Evolutionary conservation across 2,113 vertebrate genomes (phyloP).

Genomic region (Albula glossodonta): DNA sequence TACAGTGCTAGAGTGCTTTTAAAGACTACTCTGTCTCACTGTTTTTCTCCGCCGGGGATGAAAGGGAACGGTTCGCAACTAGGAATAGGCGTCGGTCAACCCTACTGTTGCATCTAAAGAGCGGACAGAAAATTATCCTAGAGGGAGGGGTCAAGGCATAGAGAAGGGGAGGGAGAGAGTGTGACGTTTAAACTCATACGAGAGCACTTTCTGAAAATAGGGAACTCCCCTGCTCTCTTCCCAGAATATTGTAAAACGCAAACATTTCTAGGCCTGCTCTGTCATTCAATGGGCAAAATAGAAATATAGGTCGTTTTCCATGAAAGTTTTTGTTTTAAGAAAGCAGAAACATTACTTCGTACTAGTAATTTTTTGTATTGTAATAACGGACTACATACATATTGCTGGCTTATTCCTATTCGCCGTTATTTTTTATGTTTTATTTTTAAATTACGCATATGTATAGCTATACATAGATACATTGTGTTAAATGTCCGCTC

Average conservation of each 20-base stretch:
- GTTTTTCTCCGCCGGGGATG: slow-evolving; percentile 21
- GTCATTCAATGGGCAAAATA: background rate
- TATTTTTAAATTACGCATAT: too few relatives aligned
- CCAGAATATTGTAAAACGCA: background rate
- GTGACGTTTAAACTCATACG: slow-evolving; percentile 60
- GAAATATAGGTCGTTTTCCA: background rate
- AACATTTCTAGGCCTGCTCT: too few relatives aligned
- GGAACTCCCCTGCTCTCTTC: slow-evolving; percentile 8
- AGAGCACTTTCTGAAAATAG: slow-evolving; percentile 34
- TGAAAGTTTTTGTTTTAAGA: too few relatives aligned
- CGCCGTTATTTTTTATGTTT: too few relatives aligned
- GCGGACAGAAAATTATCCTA: slow-evolving; percentile 33
- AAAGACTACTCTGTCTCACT: slow-evolving; percentile 7
- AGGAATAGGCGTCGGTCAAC: slow-evolving; percentile 51
- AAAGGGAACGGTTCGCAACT: slow-evolving; percentile 33
- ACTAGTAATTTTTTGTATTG: too few relatives aligned
- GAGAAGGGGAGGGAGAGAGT: slow-evolving; percentile 56
- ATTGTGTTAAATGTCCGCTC: too few relatives aligned
- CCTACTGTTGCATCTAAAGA: slow-evolving; percentile 30
- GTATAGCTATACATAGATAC: too few relatives aligned
- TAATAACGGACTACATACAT: too few relatives aligned
- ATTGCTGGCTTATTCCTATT: too few relatives aligned
- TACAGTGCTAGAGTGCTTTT: background rate
- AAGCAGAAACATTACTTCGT: too few relatives aligned
- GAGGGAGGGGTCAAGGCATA: slow-evolving; percentile 39